Conservation (phyloP, 2,888 invertebrate species). For the Ophioninae sp. region DNA sequence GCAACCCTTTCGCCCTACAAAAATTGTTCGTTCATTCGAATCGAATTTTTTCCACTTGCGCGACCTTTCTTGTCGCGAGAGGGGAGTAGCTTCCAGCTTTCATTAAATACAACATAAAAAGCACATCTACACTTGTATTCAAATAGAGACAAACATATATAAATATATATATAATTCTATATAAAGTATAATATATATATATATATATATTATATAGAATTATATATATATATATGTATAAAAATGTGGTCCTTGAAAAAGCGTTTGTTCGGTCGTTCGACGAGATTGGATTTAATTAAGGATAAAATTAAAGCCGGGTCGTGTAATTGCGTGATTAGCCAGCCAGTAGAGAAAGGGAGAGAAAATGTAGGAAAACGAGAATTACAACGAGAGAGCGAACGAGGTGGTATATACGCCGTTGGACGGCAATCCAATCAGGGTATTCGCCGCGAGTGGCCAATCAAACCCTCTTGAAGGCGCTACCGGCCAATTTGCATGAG, state of each 20-base stretch:
- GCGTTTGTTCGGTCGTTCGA: constrained; percentile 68
- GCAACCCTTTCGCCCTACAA: constrained; percentile 44
- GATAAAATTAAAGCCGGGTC: constrained; percentile 76
- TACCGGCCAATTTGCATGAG: constrained; percentile 76
- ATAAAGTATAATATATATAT: constrained; percentile 21
- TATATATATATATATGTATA: constrained; percentile 36
- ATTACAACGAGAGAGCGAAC: constrained; percentile 27
- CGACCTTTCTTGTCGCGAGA: constrained; percentile 24
- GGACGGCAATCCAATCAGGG: constrained; percentile 75
- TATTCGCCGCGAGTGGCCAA: constrained; percentile 74
- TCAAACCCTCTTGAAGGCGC: constrained; percentile 74
- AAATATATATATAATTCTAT: constrained; percentile 33
- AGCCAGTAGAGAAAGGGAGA: constrained; percentile 47
- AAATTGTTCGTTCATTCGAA: constrained; percentile 48
- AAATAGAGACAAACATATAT: constrained; percentile 1
- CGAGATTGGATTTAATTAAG: constrained; percentile 78
- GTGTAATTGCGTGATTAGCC: constrained; percentile 77
- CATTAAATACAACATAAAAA: constrained; percentile 45
- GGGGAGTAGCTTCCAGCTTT: constrained; percentile 8
- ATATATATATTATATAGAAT: neutral
- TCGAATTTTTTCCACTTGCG: constrained; percentile 51
- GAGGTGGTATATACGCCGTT: constrained; percentile 44
- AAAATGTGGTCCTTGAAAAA: constrained; percentile 11
- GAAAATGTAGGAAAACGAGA: neutral
- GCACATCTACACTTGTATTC: constrained; percentile 22